Evolutionary conservation across 2,888 invertebrate genomes (phyloP).

Genomic region (Pristionchus entomophagus): DNA sequence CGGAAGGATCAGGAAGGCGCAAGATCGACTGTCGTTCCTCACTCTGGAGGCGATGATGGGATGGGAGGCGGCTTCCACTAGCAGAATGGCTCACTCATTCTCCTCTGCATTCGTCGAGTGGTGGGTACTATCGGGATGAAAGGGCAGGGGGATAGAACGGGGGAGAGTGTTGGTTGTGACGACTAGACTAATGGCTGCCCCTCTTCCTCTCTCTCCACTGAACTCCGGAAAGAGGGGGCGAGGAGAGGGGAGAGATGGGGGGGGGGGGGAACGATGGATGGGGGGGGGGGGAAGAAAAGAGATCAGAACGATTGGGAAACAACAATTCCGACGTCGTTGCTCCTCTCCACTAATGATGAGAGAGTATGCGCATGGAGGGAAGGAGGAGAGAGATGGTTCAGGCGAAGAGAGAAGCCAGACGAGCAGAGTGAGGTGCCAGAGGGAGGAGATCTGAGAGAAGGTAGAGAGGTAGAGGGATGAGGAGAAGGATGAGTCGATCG

Average conservation of each 20-base stretch:
- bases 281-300: not conserved
- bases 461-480: not conserved
- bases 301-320: constrained; percentile 26
- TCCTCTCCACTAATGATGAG: not conserved
- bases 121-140: not conserved
- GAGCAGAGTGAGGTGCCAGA: too few relatives aligned
- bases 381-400: not conserved
- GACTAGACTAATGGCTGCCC: not conserved
- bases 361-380: not conserved
- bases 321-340: constrained; percentile 1
- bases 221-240: constrained; percentile 46
- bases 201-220: constrained; percentile 23
- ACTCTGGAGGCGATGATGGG: too few relatives aligned
- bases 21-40: too few relatives aligned
- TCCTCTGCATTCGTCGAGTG: not conserved
- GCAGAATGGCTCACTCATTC: not conserved
- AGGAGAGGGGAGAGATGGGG: not conserved
- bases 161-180: not conserved
- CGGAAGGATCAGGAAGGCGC: too few relatives aligned
- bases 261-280: not conserved
- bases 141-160: not conserved
- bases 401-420: constrained; percentile 2
- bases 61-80: not conserved
- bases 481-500: not conserved
- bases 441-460: not conserved